These are phyloP conservation scores for Mirounga angustirostris DNA, from an alignment of 2,113 vertebrate genomes.

Conservation along the genomic window DNA sequence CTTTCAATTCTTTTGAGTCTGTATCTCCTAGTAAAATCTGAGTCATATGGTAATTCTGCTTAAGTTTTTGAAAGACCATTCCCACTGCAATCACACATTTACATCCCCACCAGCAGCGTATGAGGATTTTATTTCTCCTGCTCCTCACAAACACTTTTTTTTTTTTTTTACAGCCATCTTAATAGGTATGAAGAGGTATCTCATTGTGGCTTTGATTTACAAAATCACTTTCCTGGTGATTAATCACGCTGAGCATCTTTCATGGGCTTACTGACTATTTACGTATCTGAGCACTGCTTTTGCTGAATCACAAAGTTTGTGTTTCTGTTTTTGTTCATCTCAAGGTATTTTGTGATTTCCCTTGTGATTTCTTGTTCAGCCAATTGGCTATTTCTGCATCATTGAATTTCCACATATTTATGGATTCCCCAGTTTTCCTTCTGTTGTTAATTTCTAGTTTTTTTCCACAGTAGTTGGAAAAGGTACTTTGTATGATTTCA, in stretches of 20 bases:
- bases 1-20: neutral
- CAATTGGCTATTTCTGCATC: neutral
- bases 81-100: accelerated
- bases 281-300: neutral
- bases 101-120: accelerated
- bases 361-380: neutral
- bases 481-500: neutral
- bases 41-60: neutral
- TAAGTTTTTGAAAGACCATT: neutral
- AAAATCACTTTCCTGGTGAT: neutral
- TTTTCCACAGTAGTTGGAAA: neutral
- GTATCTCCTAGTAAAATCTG: too few relatives aligned
- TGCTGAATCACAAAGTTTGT: neutral
- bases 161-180: neutral
- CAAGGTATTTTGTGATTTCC: neutral
- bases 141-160: neutral
- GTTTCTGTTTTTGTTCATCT: neutral
- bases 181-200: neutral
- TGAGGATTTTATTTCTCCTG: too few relatives aligned
- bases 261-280: neutral
- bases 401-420: neutral
- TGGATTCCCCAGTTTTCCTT: neutral
- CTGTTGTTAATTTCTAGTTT: neutral
- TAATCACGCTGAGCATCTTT: neutral
- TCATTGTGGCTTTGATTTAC: neutral